phyloP scores from a whole-genome alignment of 2,888 invertebrate genomes.

The Drosophila limbata region DNA sequence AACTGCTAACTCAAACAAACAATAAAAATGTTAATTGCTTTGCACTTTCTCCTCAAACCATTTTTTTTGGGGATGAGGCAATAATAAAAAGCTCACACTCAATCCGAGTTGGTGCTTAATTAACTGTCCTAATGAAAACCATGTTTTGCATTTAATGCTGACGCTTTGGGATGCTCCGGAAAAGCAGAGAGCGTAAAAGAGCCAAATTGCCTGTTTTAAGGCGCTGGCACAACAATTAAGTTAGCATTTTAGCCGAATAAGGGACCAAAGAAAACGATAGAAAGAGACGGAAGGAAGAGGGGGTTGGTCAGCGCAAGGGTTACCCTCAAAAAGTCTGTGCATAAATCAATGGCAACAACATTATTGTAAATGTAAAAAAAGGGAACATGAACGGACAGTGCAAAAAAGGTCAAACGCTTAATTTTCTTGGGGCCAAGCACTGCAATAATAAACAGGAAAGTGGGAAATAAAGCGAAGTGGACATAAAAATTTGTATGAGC shows the following conservation, averaged over 20 bases:
- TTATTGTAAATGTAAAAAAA: slow-evolving; percentile 63
- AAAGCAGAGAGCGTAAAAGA: slow-evolving; percentile 55
- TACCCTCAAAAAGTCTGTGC: slow-evolving; percentile 43
- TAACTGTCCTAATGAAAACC: slow-evolving; percentile 73
- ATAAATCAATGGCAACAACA: slow-evolving; percentile 82
- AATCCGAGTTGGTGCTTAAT: slow-evolving; percentile 67
- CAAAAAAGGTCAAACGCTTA: slow-evolving; percentile 76
- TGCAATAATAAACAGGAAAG: slow-evolving; percentile 80
- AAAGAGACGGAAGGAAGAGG: slow-evolving; percentile 10
- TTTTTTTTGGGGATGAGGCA: neutral
- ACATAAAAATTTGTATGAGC: slow-evolving; percentile 75
- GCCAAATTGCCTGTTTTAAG: slow-evolving; percentile 69
- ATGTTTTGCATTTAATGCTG: slow-evolving; percentile 55
- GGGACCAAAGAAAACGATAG: slow-evolving; percentile 38
- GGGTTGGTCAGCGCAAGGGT: slow-evolving; percentile 28
- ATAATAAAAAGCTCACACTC: slow-evolving; percentile 49
- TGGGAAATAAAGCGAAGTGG: slow-evolving; percentile 79
- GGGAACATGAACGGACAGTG: slow-evolving; percentile 15
- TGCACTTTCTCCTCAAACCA: neutral
- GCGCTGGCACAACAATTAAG: slow-evolving; percentile 74
- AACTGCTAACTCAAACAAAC: neutral
- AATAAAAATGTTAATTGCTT: slow-evolving; percentile 27
- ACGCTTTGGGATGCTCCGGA: slow-evolving; percentile 41
- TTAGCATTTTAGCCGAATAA: slow-evolving; percentile 70
- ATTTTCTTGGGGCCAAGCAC: slow-evolving; percentile 58